A percentile compares a stretch with the other conserved stretches of the same genome.
These are phyloP conservation scores for Cryptoleucopteryx plumbea DNA, from an alignment of 2,113 vertebrate species.

Conservation along the genomic window DNA sequence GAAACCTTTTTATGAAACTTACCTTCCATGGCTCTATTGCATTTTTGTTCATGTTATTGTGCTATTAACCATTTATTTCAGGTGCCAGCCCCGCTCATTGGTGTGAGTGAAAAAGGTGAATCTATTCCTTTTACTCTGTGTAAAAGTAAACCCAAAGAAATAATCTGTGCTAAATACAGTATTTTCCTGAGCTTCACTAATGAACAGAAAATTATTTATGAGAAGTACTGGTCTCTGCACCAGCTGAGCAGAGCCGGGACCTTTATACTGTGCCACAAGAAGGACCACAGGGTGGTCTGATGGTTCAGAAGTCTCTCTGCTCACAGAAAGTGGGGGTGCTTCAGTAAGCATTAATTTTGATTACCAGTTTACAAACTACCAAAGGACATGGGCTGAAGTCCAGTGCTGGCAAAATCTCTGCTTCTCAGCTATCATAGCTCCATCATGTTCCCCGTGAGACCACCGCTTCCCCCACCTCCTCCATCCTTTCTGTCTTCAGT, in stretches of 20 bases:
- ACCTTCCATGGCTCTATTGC: neutral
- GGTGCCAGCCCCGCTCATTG: neutral
- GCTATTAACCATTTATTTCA: neutral
- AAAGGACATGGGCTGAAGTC: neutral
- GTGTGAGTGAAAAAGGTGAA: neutral
- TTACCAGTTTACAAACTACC: neutral
- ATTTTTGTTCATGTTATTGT: neutral
- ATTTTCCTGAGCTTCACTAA: neutral
- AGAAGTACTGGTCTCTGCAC: neutral
- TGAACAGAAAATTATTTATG: neutral
- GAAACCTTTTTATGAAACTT: neutral
- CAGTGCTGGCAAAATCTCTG: neutral
- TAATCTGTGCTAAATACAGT: neutral
- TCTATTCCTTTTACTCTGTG: neutral
- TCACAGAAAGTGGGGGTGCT: neutral
- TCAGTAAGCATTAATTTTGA: neutral
- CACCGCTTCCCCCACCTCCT: accelerated
- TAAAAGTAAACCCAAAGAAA: neutral
- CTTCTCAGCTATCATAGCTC: neutral
- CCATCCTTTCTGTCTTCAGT: neutral
- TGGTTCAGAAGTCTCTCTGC: neutral
- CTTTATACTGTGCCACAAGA: neutral
- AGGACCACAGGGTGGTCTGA: neutral
- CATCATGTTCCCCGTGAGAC: accelerated
- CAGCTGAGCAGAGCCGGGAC: neutral